Evolutionary conservation across 2,888 invertebrate species (phyloP), one percentile per base, ranked within the genome.

Genomic region (Parthenolecanium corni): DNA sequence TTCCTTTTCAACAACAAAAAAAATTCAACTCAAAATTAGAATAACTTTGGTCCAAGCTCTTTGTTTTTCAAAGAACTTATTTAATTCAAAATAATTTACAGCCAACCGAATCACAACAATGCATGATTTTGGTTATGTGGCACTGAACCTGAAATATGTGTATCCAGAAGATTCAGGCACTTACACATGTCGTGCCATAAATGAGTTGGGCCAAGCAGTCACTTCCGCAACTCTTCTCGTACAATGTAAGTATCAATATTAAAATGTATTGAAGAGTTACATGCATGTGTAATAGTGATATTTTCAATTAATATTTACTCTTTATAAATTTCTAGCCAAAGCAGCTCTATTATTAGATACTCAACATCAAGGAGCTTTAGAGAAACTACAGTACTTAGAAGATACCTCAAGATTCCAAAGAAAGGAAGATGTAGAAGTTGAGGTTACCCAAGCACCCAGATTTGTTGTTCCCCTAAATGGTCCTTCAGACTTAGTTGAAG

Each of bases 61-160:
- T n/a, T n/a, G n/a, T n/a, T n/a, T 31, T 31, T 31, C 31, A 31
- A 4, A 31, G 4, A 31, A 31, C 31, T 31, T 9, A 6, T 31
- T 9, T 9, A 31, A 31, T n/a, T 47, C 12, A 20, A 47, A 20
- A 20, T 16, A 5, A 47, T 47, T 47, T 73, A 57, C 68, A 85
- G 85, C 90, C n/a, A 91, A 91, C 72, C 87, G 91, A 65, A 79
- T 89, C 31, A 89, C 89, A 47, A 93, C 94, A 11, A 91, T 94
- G 86, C 92, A 96, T 72, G 97, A 98, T 74, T 96, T 97, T 73
- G 97, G 97, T 53, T 96, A 94, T 73, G 96, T 96, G 24, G 93
- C 94, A 42, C 77, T 92, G 18, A 92, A 93, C 70, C 88, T 92
- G 87, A 91, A 91, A 73, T 91, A 91, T 70, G 90, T 90, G 0